A percentile compares a stretch with the other conserved stretches of the same genome.
Conservation (phyloP, 2,888 invertebrate species). For the Coelopa pilipes region DNA sequence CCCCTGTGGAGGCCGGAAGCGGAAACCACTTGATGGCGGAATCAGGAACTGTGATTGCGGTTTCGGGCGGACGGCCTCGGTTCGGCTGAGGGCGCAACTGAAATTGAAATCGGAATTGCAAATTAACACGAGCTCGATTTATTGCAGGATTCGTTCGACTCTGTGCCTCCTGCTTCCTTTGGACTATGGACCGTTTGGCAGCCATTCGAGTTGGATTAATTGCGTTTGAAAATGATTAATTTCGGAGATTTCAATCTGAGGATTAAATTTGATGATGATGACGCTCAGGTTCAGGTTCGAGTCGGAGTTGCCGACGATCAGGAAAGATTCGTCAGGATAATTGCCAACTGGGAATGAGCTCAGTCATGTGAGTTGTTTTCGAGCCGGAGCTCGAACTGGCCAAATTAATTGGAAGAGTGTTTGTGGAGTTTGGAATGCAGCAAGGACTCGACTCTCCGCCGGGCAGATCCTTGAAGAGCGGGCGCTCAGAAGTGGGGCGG, state of each 20-base stretch:
- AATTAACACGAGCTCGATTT: constrained; percentile 50
- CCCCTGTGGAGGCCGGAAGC: constrained; percentile 8
- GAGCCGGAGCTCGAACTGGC: not conserved
- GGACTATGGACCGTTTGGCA: constrained; percentile 39
- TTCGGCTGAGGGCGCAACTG: constrained; percentile 42
- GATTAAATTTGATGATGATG: constrained; percentile 48
- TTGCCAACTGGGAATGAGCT: constrained; percentile 26
- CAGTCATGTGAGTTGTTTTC: constrained; percentile 27
- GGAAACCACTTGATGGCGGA: constrained; percentile 38
- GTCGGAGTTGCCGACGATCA: constrained; percentile 19
- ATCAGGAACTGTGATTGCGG: constrained; percentile 36
- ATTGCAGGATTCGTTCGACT: constrained; percentile 47
- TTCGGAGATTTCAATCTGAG: constrained; percentile 57
- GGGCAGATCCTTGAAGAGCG: too few relatives aligned
- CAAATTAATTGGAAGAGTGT: too few relatives aligned
- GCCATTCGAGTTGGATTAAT: constrained; percentile 53
- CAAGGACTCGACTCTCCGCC: too few relatives aligned
- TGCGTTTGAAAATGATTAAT: constrained; percentile 59
- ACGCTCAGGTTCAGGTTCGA: too few relatives aligned
- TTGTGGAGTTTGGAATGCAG: too few relatives aligned
- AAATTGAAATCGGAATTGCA: constrained; percentile 49
- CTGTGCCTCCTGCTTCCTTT: not conserved
- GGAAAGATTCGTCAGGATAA: constrained; percentile 20
- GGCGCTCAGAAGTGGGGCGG: too few relatives aligned
- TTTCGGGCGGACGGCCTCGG: too few relatives aligned